These are phyloP conservation scores for Dryomyza anilis DNA, from an alignment of 2,888 invertebrate genomes.

Conservation along the genomic window DNA sequence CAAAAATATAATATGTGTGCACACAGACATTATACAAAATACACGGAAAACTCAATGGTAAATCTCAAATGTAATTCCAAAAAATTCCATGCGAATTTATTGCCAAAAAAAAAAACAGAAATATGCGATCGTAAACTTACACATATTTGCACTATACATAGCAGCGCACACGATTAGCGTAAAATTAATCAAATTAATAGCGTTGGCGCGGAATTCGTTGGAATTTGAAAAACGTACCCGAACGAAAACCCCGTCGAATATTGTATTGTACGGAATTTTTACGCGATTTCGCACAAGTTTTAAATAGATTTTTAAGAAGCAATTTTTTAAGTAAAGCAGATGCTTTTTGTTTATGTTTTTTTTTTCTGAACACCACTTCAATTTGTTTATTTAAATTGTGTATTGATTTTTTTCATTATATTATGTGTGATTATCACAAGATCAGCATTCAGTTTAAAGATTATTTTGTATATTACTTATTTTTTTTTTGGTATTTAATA, in stretches of 20 bases:
- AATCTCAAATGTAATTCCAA: no score
- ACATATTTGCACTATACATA: not conserved
- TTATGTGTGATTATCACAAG: not conserved
- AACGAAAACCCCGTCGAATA: no score
- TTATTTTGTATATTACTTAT: no score
- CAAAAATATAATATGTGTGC: no score
- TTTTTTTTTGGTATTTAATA: no score
- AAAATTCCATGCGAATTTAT: conserved; percentile 21
- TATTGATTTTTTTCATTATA: not conserved
- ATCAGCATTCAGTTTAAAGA: not conserved
- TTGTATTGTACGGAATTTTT: conserved; percentile 3
- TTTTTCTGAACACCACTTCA: not conserved
- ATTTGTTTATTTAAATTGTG: not conserved
- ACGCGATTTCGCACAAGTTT: conserved; percentile 8
- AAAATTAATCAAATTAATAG: conserved; percentile 1
- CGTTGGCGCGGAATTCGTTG: not conserved
- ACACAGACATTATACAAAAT: no score
- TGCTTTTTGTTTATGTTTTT: not conserved
- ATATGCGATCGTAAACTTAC: conserved; percentile 14
- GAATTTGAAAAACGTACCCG: no score
- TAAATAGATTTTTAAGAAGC: not conserved
- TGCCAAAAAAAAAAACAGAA: conserved; percentile 13
- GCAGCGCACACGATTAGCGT: not conserved
- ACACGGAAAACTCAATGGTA: no score
- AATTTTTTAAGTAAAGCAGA: not conserved